phyloP scores from a whole-genome alignment of 2,797 vertebrate species.

The Geotria australis region DNA sequence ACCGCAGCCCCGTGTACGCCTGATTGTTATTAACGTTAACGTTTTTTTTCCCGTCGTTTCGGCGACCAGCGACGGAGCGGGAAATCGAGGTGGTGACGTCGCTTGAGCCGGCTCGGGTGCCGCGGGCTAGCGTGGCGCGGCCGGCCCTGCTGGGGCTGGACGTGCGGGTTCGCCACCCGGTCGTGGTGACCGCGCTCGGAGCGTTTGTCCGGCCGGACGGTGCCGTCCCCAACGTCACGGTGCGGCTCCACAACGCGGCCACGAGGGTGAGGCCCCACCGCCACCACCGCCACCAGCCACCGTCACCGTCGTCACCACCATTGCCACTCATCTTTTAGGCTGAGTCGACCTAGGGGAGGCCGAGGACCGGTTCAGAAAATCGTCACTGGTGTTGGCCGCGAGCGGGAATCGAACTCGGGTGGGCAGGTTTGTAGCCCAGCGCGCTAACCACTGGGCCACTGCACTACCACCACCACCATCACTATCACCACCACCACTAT shows the following conservation, averaged over 20 bases:
- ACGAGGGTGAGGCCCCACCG: constrained; percentile 34
- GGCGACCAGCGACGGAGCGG: constrained; percentile 20
- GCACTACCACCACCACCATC: not conserved
- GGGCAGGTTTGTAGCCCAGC: not conserved
- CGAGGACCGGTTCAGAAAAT: not conserved
- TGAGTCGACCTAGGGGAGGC: too few species aligned
- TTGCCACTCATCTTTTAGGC: constrained; percentile 2
- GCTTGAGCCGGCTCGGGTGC: constrained; percentile 22
- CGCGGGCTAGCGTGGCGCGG: constrained; percentile 16
- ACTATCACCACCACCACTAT: too few species aligned
- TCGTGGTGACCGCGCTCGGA: constrained; percentile 63
- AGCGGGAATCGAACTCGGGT: too few species aligned
- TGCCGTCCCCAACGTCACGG: constrained; percentile 49
- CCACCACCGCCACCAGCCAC: not conserved
- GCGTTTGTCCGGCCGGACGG: constrained; percentile 26
- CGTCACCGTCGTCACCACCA: not conserved
- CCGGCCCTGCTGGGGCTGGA: constrained; percentile 18
- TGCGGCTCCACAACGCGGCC: constrained; percentile 61
- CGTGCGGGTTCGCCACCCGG: constrained; percentile 66
- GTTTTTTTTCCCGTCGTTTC: not conserved
- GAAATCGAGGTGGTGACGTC: constrained; percentile 40
- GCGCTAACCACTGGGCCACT: not conserved
- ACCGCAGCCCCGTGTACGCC: too few species aligned
- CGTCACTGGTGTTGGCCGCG: not conserved
- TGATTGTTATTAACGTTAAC: too few species aligned